Conservation (phyloP, 2,113 vertebrate genomes). For the Anolis sagrei region DNA sequence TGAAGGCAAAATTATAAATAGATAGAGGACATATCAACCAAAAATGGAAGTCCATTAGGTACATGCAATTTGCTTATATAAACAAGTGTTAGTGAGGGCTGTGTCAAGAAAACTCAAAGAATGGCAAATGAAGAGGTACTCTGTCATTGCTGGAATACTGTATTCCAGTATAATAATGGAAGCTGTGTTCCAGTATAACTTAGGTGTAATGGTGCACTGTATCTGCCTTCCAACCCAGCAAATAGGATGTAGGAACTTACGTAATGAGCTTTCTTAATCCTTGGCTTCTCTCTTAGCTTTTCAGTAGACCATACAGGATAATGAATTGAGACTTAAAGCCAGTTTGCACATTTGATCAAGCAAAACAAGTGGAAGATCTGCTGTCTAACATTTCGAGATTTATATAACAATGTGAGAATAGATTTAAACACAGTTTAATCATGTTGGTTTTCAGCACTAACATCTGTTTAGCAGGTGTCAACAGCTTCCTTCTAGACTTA, state of each 20-base stretch:
- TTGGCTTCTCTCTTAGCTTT: background rate
- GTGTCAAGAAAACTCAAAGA: background rate
- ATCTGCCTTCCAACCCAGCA: background rate
- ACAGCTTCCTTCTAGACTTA: background rate
- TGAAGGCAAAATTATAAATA: background rate
- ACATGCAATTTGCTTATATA: background rate
- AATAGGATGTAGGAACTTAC: background rate
- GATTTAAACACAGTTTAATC: background rate
- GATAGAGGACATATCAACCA: background rate
- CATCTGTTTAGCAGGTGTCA: background rate
- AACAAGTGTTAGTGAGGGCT: background rate
- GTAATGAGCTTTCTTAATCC: background rate
- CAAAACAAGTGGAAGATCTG: background rate
- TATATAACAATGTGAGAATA: background rate
- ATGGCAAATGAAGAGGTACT: background rate
- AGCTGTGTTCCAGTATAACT: background rate
- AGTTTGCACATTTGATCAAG: background rate
- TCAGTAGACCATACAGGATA: background rate
- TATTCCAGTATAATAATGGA: background rate
- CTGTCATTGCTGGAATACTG: background rate
- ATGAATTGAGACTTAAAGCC: background rate
- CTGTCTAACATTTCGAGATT: background rate
- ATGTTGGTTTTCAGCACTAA: background rate
- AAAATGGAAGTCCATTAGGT: background rate
- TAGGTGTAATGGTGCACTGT: background rate